Conservation (phyloP, 2,888 invertebrate species). For the Doris montereyensis region DNA sequence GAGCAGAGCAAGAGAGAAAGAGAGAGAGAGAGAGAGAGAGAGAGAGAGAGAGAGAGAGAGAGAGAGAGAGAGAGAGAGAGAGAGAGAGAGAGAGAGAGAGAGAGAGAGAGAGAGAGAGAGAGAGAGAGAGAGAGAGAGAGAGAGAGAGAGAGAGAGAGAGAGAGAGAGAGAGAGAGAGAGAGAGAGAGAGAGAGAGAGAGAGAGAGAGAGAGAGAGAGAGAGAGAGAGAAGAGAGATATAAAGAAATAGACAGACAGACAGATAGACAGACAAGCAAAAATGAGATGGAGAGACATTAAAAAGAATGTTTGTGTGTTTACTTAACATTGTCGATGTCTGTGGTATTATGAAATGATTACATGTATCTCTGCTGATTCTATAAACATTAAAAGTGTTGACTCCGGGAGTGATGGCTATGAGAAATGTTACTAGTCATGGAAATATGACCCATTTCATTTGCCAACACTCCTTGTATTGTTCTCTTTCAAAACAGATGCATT, state of each 20-base stretch:
- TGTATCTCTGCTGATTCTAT: too few species aligned
- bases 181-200: neutral
- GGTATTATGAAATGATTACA: too few species aligned
- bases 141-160: neutral
- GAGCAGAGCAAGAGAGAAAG: neutral
- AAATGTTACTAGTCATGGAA: too few species aligned
- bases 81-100: neutral
- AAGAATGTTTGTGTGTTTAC: neutral
- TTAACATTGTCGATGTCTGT: neutral
- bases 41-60: neutral
- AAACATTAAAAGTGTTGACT: too few species aligned
- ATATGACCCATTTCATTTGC: too few species aligned
- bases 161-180: too few species aligned
- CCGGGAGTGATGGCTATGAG: too few species aligned
- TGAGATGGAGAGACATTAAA: neutral
- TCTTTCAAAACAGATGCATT: too few species aligned
- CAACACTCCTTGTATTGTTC: too few species aligned
- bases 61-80: neutral
- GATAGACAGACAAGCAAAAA: neutral
- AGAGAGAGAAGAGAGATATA: neutral
- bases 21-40: neutral
- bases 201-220: neutral
- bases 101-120: neutral
- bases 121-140: neutral
- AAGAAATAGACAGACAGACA: neutral